Evolutionary conservation across 2,797 vertebrate species (phyloP), one percentile per base, ranked within the genome.

Genomic region (Clarias laeviceps): DNA sequence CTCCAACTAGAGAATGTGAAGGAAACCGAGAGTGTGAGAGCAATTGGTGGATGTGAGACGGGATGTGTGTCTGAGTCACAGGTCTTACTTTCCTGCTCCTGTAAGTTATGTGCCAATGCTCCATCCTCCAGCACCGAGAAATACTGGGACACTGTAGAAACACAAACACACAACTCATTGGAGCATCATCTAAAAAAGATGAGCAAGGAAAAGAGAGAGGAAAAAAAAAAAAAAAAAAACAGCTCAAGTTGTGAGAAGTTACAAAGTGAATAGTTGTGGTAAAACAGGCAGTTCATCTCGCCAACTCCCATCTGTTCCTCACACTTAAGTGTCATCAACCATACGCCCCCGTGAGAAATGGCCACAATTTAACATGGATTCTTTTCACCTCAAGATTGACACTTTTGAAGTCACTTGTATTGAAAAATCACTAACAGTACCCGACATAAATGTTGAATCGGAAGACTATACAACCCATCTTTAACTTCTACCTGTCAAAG

Each of bases 81-180:
- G 62, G n/a, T 92, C 94, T 96, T 91, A 94, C 93, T 94, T 91
- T 97, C 95, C 89, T 95, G 94, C 81, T 96, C 94, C 90, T 96
- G 94, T 45, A 96, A 91, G 88, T 88, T 95, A 90, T 92, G 92
- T 87, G 95, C 96, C 85, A 96, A 82, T 0, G 83, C 94, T 56
- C 93, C 92, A 76, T 94, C 95, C 91, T 96, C 95, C 89, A 95
- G 91, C 61, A 96, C 64, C 11, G 94, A 90, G 88, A 97, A 95
- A 87, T 92, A 93, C 89, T 94, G 93, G 82, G 93, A 93, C 88
- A 95, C 92, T 96, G 91, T 61, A 27, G 70, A 90, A 93, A 50
- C 88, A 90, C 72, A 92, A 69, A 77, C 69, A 66, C 69, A 85
- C 32, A 69, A 59, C 56, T 87, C 69, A 85, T 40, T 27, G 77